Evolutionary conservation across 2,888 invertebrate genomes (phyloP), one percentile per base, ranked within the genome.

Genomic region (Amorpha juglandis): DNA sequence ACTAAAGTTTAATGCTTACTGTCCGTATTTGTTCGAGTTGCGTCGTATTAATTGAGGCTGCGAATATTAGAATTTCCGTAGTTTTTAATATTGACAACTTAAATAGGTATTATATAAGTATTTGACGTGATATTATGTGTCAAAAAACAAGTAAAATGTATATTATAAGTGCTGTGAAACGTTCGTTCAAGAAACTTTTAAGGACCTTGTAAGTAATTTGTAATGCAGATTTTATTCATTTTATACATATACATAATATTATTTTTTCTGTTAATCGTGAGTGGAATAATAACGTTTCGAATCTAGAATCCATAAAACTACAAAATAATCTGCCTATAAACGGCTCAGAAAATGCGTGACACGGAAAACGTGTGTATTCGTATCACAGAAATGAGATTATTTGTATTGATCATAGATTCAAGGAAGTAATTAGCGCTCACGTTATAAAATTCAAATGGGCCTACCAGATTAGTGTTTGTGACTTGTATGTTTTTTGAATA

Each of bases 171-270:
- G 70, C 77, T 48, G 75, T 91, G 45, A 83, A 86, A 76, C 68
- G 74, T 65, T 81, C 83, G 9, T 79, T 90, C 65, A 83, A 87
- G 74, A 84, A 84, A 71, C 66, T 90, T 11, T 69, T 90, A 38
- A 82, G 67, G 35, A 19, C 19, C 75, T 80, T 89, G 91, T 91
- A 70, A 91, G 91, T 65, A 58, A 48, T 88, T 75, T 62, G 63
- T 48, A 1, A 51, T 51, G 62, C 45, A 45, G 21, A 47, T 27
- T 45, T 21, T 19, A 50, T 48, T 48, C 16, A 48, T 16, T 16
- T 16, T 16, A 21, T 19, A 14, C 45, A 16, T 48, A 21, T 19
- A 11, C 42, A 42, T 42, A 42, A 11, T 42, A 42, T 11, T 1
- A 1, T 45, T 45, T 45, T 45, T 45, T 7, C 11, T 45, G 1